A percentile compares a stretch with the other conserved stretches of the same genome.
phyloP scores from a whole-genome alignment of 1,140 invertebrate genomes.

The Drosophila grimshawi region DNA sequence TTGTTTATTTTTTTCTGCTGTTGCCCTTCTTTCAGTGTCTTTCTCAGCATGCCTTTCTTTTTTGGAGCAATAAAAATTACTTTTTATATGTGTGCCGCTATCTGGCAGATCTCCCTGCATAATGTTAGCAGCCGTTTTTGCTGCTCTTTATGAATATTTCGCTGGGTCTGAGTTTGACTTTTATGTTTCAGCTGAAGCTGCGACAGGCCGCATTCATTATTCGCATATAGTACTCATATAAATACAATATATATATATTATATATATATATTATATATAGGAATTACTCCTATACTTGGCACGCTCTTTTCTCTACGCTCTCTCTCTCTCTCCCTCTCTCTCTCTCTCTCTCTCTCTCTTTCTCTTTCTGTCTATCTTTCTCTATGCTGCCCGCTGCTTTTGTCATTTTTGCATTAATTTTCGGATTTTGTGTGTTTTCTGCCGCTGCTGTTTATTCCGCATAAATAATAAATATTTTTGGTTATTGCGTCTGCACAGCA shows the following conservation, averaged over 20 bases:
- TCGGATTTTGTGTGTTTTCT: constrained; percentile 74
- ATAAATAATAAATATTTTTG: constrained; percentile 83
- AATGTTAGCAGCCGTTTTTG: constrained; percentile 43
- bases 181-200: constrained; percentile 32
- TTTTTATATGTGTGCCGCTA: constrained; percentile 72
- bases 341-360: too few relatives aligned
- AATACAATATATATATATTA: constrained; percentile 7
- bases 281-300: constrained; percentile 30
- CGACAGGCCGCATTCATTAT: constrained; percentile 34
- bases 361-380: constrained; percentile 36
- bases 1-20: constrained; percentile 20
- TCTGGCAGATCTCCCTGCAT: constrained; percentile 57
- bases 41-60: constrained; percentile 23
- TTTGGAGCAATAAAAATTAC: constrained; percentile 71
- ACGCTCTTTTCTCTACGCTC: constrained; percentile 46
- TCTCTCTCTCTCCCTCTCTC: too few relatives aligned
- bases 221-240: constrained; percentile 23
- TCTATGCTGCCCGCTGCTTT: constrained; percentile 58
- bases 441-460: constrained; percentile 77
- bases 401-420: constrained; percentile 83
- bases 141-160: constrained; percentile 47
- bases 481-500: constrained; percentile 80
- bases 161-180: constrained; percentile 43
- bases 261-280: not conserved
- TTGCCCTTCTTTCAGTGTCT: constrained; percentile 20